Percentiles rank a stretch among this genome's conserved stretches.
Evolutionary conservation across 2,797 vertebrate genomes (phyloP).

Genomic region (Tapera naevia): DNA sequence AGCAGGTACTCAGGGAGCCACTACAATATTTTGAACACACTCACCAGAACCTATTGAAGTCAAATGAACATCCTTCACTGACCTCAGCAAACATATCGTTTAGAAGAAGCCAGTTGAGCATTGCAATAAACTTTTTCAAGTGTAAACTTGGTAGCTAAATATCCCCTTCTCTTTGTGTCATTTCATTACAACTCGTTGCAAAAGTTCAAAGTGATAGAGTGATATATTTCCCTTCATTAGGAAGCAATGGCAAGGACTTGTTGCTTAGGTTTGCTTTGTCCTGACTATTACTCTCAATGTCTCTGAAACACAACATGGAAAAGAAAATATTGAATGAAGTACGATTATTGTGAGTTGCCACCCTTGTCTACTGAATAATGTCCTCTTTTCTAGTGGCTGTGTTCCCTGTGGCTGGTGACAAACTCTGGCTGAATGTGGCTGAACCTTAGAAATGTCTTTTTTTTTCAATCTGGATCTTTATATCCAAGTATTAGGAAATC

Average conservation of each 20-base stretch:
- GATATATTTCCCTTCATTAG: neutral
- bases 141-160: neutral
- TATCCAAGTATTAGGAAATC: neutral
- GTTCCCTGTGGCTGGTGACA: neutral
- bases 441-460: neutral
- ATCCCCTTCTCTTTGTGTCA: neutral
- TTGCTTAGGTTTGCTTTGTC: neutral
- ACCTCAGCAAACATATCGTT: neutral
- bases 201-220: neutral
- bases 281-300: neutral
- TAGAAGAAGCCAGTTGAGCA: neutral
- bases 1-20: neutral
- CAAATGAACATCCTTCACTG: neutral
- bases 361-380: neutral
- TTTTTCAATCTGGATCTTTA: neutral
- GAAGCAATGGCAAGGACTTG: neutral
- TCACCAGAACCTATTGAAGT: neutral
- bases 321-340: neutral
- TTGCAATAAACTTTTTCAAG: neutral
- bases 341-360: neutral
- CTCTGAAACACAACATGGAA: neutral
- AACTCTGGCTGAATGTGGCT: neutral
- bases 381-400: neutral
- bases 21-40: neutral
- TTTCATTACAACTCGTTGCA: neutral